Evolutionary conservation across 2,113 vertebrate genomes (phyloP), one percentile per base, ranked within the genome.

Genomic region (Seriola quinqueradiata): DNA sequence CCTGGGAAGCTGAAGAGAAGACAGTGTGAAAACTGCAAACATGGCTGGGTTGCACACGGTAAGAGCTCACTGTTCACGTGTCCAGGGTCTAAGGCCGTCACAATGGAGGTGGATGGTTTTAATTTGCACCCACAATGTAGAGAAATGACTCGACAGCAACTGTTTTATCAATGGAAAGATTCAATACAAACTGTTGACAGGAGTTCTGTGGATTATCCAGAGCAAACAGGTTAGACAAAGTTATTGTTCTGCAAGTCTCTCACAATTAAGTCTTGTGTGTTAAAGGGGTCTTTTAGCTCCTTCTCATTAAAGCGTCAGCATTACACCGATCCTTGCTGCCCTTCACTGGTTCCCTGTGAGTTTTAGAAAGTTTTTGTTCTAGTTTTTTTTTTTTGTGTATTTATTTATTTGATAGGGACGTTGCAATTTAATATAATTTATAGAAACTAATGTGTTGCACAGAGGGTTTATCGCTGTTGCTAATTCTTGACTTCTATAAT

Each of bases 1-100:
- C 97, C 98, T 4, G 97, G 97, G 69, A 99, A 98, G 89, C 97
- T 98, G 92, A 97, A 97, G 93, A 95, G 96, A 73, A 95, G 98
- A 59, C 97, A 97, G 83, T 99, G 98, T 93, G 98, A 99, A 64
- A 96, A 97, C 34, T 99, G 98, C 94, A 96, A 96, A 77, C 98
- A 99, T 70, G 98, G 98, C 94, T 99, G 98, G 98, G 98, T 99
- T 54, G 97, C 97, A 48, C 98, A 99, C 17, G 98, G 98, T 99
- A 96, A 97, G 89, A 60, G 0, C 71, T 63, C 75, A 4, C 40
- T 14, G 57, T 58, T 28, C 10, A 23, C 11, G 7, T 36, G 32
- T 61, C 32, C 13, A 67, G 16, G 16, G 14, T 57, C 13, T 40
- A 10, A 52, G 50, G 1, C 25, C 21, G 10, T 11, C 5, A 40